Conservation (phyloP, 2,888 invertebrate species). For the Lasioglossum villosulum region DNA sequence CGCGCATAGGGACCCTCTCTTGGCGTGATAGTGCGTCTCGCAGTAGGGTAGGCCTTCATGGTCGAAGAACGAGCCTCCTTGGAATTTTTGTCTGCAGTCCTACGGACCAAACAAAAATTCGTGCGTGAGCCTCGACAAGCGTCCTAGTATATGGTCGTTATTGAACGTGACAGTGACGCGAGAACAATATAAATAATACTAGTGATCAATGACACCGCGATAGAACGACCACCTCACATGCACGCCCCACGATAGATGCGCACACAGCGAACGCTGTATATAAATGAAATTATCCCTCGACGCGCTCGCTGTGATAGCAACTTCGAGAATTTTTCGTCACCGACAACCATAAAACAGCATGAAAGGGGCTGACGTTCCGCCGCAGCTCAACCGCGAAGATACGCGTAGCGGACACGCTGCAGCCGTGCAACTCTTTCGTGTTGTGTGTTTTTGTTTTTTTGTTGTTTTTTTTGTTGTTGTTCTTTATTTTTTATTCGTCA, state of each 20-base stretch:
- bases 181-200: background rate
- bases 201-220: background rate
- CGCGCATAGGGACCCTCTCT: slow-evolving; percentile 98
- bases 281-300: background rate
- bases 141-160: background rate
- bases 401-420: slow-evolving; percentile 36
- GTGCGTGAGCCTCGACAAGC: background rate
- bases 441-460: slow-evolving; percentile 73
- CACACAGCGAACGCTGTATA: background rate
- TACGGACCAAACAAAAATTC: slow-evolving; percentile 84
- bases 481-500: slow-evolving; percentile 63
- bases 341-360: background rate
- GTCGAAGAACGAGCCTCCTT: slow-evolving; percentile 99
- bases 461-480: slow-evolving; percentile 63
- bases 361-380: slow-evolving; percentile 7
- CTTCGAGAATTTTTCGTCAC: background rate
- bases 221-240: background rate
- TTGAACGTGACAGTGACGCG: background rate
- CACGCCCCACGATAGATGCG: no score
- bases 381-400: slow-evolving; percentile 38
- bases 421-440: slow-evolving; percentile 56
- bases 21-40: slow-evolving; percentile 99
- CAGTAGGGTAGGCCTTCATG: slow-evolving; percentile 99
- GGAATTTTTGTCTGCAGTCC: slow-evolving; percentile 99
- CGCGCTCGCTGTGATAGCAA: slow-evolving; percentile 7